Conservation (phyloP, 2,797 vertebrate species). For the Trematomus bernacchii region DNA sequence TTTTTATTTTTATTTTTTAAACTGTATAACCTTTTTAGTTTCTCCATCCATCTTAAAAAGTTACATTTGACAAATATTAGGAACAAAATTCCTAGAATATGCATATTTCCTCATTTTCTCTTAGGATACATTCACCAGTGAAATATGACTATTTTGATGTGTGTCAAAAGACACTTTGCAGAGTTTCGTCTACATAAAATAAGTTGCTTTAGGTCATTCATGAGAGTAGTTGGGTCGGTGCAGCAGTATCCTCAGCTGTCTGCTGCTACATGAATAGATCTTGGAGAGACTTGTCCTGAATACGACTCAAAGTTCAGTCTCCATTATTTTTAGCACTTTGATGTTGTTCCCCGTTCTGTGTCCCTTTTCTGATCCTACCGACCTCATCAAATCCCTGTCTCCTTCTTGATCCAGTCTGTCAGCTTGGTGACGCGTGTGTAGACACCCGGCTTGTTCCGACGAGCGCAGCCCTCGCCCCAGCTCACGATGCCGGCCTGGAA, state of each 20-base stretch:
- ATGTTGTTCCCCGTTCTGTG: constrained; percentile 22
- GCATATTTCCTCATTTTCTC: constrained; percentile 12
- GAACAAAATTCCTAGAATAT: constrained; percentile 20
- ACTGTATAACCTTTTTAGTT: neutral
- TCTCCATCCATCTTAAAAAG: neutral
- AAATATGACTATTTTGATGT: constrained; percentile 9
- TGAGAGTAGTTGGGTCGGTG: constrained; percentile 38
- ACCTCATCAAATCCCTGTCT: constrained; percentile 71
- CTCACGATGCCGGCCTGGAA: constrained; percentile 89
- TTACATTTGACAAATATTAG: constrained; percentile 6
- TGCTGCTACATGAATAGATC: constrained; percentile 42
- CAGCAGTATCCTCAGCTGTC: constrained; percentile 28
- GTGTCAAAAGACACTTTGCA: constrained; percentile 23
- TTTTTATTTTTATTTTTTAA: neutral
- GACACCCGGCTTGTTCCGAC: constrained; percentile 86
- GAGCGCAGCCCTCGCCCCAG: constrained; percentile 88
- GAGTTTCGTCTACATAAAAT: neutral
- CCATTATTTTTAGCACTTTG: constrained; percentile 35
- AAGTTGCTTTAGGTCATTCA: constrained; percentile 52
- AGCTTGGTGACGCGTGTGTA: constrained; percentile 84
- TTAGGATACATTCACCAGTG: neutral
- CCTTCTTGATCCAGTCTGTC: constrained; percentile 79
- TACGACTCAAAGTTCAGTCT: constrained; percentile 58
- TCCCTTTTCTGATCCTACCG: constrained; percentile 15
- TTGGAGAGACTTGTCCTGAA: constrained; percentile 40